A percentile compares a stretch with the other conserved stretches of the same genome.
These are phyloP conservation scores for Turritopsis dohrnii DNA, from an alignment of 30 jellyfish, hydroid and myxozoan genomes.

Conservation along the genomic window DNA sequence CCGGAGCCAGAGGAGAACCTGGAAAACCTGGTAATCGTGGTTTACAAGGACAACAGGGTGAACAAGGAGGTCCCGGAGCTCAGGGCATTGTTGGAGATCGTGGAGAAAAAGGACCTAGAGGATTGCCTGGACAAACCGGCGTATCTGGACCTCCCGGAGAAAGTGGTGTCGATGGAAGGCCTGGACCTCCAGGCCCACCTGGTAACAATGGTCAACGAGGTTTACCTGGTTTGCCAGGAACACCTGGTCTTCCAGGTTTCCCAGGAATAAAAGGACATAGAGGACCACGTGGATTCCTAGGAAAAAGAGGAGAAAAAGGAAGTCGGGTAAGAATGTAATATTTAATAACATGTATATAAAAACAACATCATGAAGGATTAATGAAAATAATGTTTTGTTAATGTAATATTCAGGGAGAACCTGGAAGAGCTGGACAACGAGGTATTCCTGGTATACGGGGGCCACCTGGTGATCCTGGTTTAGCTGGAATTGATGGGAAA, in stretches of 20 bases:
- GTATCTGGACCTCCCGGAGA: conserved; percentile 42
- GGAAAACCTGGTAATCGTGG: conserved; percentile 41
- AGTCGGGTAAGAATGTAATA: conserved; percentile 18
- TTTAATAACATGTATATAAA: not conserved
- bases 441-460: conserved; percentile 71
- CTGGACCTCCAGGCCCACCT: conserved; percentile 41
- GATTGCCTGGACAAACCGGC: conserved; percentile 38
- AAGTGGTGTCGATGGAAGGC: conserved; percentile 37
- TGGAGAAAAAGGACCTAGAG: conserved; percentile 39
- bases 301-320: conserved; percentile 30
- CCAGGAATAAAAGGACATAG: conserved; percentile 43
- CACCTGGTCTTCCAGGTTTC: conserved; percentile 38
- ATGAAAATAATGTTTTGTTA: not conserved
- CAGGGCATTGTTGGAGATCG: conserved; percentile 32
- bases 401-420: conserved; percentile 22
- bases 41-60: conserved; percentile 46
- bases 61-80: conserved; percentile 37
- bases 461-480: conserved; percentile 84
- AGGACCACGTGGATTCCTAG: conserved; percentile 31
- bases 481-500: conserved; percentile 62
- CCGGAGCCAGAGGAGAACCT: conserved; percentile 71
- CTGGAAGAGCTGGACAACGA: conserved; percentile 35
- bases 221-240: conserved; percentile 21
- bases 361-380: not conserved
- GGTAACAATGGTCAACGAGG: conserved; percentile 39